phyloP scores from a whole-genome alignment of 2,797 vertebrate genomes.

The Eurystomus glaucurus region DNA sequence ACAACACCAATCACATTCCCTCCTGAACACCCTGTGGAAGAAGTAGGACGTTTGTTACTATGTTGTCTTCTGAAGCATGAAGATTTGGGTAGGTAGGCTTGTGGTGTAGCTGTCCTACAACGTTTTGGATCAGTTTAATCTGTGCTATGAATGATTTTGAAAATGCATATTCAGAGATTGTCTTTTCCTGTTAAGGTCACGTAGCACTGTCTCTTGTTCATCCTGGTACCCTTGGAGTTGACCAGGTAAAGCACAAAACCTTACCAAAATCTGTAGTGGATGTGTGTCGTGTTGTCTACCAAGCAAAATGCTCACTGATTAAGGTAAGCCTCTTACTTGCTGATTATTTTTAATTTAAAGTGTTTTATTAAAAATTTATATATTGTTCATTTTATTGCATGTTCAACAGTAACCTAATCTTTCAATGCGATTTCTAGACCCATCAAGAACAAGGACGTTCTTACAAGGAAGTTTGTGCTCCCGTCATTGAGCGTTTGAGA shows the following conservation, averaged over 20 bases:
- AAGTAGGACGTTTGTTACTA: constrained; percentile 95
- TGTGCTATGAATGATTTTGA: neutral
- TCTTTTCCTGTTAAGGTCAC: constrained; percentile 86
- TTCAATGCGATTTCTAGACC: constrained; percentile 84
- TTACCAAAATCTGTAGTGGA: constrained; percentile 97
- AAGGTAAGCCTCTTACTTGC: constrained; percentile 85
- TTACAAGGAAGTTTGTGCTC: constrained; percentile 99
- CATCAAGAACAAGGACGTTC: constrained; percentile 99
- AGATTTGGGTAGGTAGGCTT: constrained; percentile 91
- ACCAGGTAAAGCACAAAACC: constrained; percentile 94
- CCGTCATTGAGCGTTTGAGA: constrained; percentile 95
- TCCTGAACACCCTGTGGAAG: constrained; percentile 97
- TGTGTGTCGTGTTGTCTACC: constrained; percentile 97
- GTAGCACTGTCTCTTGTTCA: constrained; percentile 94
- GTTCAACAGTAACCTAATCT: neutral
- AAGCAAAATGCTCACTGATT: constrained; percentile 98
- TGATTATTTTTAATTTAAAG: neutral
- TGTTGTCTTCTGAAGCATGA: constrained; percentile 98
- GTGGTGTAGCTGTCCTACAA: neutral
- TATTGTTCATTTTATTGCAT: neutral
- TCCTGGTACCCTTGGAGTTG: constrained; percentile 92
- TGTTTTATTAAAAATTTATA: neutral
- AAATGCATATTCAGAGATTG: neutral
- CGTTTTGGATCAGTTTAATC: neutral
- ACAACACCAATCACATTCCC: constrained; percentile 98